Conservation (phyloP, 2,113 vertebrate species). For the Periophthalmodon schlosseri region DNA sequence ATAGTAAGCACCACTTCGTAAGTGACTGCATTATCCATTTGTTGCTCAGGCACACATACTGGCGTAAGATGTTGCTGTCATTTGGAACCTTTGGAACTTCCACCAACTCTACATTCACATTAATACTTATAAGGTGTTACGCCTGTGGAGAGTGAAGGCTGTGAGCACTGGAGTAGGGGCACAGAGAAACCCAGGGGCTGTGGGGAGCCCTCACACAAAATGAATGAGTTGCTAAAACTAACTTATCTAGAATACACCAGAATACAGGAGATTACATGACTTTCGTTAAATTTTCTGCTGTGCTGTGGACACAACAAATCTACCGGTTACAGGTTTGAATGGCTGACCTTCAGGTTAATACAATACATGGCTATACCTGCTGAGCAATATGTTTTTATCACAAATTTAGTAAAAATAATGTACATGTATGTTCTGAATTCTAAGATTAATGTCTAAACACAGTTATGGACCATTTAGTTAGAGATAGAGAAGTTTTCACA, state of each 20-base stretch:
- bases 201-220: too few relatives aligned
- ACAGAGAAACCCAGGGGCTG: too few relatives aligned
- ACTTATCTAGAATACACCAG: too few relatives aligned
- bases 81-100: not conserved
- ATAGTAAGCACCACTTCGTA: too few relatives aligned
- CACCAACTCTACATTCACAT: not conserved
- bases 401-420: not conserved
- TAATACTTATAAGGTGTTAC: not conserved
- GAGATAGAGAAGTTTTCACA: slow-evolving; percentile 20
- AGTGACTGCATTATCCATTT: too few relatives aligned
- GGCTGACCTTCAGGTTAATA: not conserved
- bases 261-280: too few relatives aligned
- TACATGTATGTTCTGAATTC: not conserved
- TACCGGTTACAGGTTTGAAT: not conserved
- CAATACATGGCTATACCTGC: not conserved
- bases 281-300: too few relatives aligned
- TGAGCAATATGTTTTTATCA: not conserved
- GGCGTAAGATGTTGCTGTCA: not conserved
- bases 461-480: not conserved
- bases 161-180: too few relatives aligned
- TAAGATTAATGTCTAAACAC: not conserved
- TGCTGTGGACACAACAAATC: too few relatives aligned
- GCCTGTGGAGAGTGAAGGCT: too few relatives aligned
- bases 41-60: too few relatives aligned
- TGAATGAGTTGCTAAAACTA: too few relatives aligned